These are phyloP conservation scores for Anhinga anhinga DNA, from an alignment of 2,113 vertebrate genomes.

Conservation along the genomic window DNA sequence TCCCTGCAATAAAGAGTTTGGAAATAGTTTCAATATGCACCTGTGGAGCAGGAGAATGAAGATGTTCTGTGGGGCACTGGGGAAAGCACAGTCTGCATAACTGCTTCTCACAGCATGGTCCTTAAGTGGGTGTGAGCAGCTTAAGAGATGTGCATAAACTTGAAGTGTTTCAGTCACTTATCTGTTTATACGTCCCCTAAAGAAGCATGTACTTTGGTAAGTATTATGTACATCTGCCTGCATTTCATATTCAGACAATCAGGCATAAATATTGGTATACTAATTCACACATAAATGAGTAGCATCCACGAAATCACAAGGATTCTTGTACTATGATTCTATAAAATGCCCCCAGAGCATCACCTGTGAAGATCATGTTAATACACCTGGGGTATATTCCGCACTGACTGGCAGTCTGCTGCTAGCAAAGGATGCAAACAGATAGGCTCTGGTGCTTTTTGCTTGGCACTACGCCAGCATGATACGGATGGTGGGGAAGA, in stretches of 20 bases:
- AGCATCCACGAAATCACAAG: not conserved
- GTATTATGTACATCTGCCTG: not conserved
- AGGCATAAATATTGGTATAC: conserved; percentile 43
- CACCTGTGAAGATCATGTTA: not conserved
- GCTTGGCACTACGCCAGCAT: not conserved
- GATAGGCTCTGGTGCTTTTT: not conserved
- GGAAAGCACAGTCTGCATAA: not conserved
- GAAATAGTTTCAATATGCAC: not conserved
- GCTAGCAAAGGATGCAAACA: not conserved
- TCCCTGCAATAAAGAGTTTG: not conserved
- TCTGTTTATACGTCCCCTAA: conserved; percentile 28
- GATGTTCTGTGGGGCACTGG: not conserved
- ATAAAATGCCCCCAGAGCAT: not conserved
- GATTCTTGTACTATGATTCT: not conserved
- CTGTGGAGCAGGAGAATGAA: not conserved
- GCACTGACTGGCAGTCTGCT: not conserved
- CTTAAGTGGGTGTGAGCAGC: not conserved
- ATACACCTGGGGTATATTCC: not conserved
- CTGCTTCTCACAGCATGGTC: not conserved
- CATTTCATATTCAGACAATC: conserved; percentile 37
- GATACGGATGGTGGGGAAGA: not conserved
- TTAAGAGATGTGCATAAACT: not conserved
- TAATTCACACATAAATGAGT: conserved; percentile 26
- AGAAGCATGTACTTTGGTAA: not conserved
- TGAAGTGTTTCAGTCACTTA: not conserved